Evolutionary conservation across 2,888 invertebrate genomes (phyloP).

Genomic region (Hirtodrosophila duncani): DNA sequence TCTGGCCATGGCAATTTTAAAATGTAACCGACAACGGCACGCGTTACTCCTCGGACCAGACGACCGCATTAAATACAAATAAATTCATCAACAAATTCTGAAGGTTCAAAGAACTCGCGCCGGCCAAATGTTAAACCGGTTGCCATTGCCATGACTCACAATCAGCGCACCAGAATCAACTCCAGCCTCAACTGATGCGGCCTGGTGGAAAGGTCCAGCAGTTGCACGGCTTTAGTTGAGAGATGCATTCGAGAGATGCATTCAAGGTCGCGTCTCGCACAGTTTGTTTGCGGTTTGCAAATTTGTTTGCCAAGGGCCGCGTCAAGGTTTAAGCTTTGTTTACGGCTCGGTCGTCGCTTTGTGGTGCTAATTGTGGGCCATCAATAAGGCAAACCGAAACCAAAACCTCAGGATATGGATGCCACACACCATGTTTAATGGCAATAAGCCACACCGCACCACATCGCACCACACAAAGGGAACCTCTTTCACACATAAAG

Average conservation of each 20-base stretch:
- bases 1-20: constrained; percentile 20
- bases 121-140: constrained; percentile 52
- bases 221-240: no score
- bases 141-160: constrained; percentile 10
- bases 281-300: constrained; percentile 60
- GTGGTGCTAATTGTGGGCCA: constrained; percentile 66
- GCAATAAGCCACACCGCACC: constrained; percentile 4
- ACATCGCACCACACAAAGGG: constrained; percentile 7
- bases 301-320: constrained; percentile 45
- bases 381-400: constrained; percentile 50
- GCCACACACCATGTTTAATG: constrained; percentile 46
- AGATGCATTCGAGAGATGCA: no score
- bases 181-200: no score
- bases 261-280: constrained; percentile 51
- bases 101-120: constrained; percentile 65
- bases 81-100: constrained; percentile 60
- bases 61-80: constrained; percentile 61
- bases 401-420: constrained; percentile 35
- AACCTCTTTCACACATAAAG: constrained; percentile 55
- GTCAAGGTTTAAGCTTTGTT: constrained; percentile 60
- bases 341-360: constrained; percentile 39
- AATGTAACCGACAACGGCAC: constrained; percentile 46
- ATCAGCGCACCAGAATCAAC: constrained; percentile 19
- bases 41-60: constrained; percentile 40
- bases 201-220: no score